phyloP scores from a whole-genome alignment of 1,140 invertebrate species.

The Plodia interpunctella region DNA sequence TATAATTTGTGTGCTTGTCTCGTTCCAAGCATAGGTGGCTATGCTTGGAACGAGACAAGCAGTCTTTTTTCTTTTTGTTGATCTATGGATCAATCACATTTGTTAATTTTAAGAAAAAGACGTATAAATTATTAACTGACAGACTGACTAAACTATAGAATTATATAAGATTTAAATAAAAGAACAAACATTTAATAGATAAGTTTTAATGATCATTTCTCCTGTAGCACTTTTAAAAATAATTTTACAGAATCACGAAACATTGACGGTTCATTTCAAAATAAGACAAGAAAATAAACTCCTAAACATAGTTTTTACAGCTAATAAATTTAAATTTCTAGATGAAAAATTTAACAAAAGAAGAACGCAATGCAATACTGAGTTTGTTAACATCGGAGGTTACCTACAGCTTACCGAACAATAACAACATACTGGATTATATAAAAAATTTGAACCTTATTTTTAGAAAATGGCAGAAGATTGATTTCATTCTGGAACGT shows the following conservation, averaged over 20 bases:
- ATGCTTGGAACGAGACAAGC: too few relatives aligned
- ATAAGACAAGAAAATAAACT: slow-evolving; percentile 43
- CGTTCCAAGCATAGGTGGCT: too few relatives aligned
- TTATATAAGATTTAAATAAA: slow-evolving; percentile 19
- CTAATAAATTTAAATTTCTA: slow-evolving; percentile 58
- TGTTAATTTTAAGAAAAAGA: too few relatives aligned
- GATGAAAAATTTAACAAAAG: slow-evolving; percentile 58
- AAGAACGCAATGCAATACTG: slow-evolving; percentile 51
- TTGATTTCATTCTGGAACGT: slow-evolving; percentile 7
- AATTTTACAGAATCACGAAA: slow-evolving; percentile 67
- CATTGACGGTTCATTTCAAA: slow-evolving; percentile 48
- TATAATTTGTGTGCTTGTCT: too few relatives aligned
- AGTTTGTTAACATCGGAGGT: slow-evolving; percentile 45
- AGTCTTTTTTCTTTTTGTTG: too few relatives aligned
- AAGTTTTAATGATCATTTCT: slow-evolving; percentile 73
- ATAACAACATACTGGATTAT: slow-evolving; percentile 57
- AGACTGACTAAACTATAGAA: background rate
- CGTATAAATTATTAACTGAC: too few relatives aligned
- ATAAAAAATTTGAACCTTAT: slow-evolving; percentile 56
- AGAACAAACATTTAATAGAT: slow-evolving; percentile 55
- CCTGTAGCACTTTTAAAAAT: slow-evolving; percentile 69
- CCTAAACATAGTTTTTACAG: slow-evolving; percentile 50
- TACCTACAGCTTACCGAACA: slow-evolving; percentile 44
- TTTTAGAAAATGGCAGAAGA: slow-evolving; percentile 35
- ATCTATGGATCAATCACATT: too few relatives aligned